A percentile compares a stretch with the other conserved stretches of the same genome.
Conservation (phyloP, 2,888 invertebrate species). For the Nemapogon koenigi region DNA sequence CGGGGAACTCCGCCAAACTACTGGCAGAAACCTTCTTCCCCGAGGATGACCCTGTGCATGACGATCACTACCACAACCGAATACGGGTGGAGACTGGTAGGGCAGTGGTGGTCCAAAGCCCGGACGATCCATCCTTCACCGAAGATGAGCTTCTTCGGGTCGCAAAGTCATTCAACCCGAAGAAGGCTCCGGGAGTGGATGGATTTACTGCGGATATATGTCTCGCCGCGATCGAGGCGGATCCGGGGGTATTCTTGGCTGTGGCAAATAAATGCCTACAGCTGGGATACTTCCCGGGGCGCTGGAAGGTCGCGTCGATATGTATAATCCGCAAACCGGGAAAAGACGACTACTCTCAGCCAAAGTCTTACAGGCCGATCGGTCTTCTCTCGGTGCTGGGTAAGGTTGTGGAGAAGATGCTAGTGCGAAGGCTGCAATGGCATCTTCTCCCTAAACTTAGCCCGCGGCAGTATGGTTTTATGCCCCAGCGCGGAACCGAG, state of each 20-base stretch:
- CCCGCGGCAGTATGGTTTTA: slow-evolving; percentile 2
- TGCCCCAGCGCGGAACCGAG: slow-evolving; percentile 7
- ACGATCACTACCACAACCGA: neutral
- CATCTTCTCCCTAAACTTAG: neutral
- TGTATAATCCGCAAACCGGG: slow-evolving; percentile 1
- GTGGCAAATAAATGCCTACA: neutral
- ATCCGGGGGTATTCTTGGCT: neutral
- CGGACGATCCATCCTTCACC: neutral
- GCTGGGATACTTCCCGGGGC: neutral
- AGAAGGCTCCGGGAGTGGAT: neutral
- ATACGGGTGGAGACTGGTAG: no score
- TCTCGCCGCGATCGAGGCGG: neutral
- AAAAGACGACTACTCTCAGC: slow-evolving; percentile 1
- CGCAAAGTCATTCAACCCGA: neutral
- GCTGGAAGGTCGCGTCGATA: neutral
- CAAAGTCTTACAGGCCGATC: slow-evolving; percentile 4
- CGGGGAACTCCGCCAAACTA: neutral
- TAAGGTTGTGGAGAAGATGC: slow-evolving; percentile 3
- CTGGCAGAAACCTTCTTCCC: neutral
- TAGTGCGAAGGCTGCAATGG: slow-evolving; percentile 1
- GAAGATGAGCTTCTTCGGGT: neutral
- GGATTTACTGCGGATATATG: neutral
- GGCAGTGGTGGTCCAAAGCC: no score
- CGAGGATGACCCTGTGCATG: neutral
- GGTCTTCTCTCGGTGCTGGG: neutral